Conservation (phyloP, 1,140 invertebrate genomes). For the Ruditapes philippinarum region DNA sequence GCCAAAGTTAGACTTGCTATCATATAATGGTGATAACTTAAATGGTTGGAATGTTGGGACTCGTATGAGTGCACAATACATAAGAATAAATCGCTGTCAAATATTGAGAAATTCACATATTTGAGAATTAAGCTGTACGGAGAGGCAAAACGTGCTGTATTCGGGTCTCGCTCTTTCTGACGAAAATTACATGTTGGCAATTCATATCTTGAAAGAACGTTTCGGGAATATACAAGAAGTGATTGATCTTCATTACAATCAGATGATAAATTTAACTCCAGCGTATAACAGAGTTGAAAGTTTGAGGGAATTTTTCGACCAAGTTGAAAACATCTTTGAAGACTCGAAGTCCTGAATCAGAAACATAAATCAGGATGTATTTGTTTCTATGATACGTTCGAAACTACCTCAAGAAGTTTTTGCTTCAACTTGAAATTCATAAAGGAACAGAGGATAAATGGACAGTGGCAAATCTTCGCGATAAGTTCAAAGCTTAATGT, state of each 20-base stretch:
- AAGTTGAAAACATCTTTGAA: too few species aligned
- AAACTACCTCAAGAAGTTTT: too few species aligned
- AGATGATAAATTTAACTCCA: background rate
- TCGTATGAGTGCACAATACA: slow-evolving; percentile 4
- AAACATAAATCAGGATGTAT: too few species aligned
- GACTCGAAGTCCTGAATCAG: too few species aligned
- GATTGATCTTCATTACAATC: slow-evolving; percentile 10
- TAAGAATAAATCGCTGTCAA: slow-evolving; percentile 11
- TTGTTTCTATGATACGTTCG: too few species aligned
- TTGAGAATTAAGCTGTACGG: background rate
- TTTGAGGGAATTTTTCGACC: background rate
- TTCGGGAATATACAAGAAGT: slow-evolving; percentile 47
- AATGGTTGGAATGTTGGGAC: slow-evolving; percentile 6
- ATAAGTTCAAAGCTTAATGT: too few species aligned
- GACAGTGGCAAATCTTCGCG: too few species aligned
- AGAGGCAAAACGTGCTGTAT: background rate
- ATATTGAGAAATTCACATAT: slow-evolving; percentile 28
- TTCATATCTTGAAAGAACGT: slow-evolving; percentile 35
- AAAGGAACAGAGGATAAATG: too few species aligned
- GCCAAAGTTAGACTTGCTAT: background rate
- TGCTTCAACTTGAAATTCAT: too few species aligned
- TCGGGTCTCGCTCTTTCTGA: slow-evolving; percentile 8
- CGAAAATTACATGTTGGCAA: slow-evolving; percentile 35
- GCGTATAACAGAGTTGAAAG: background rate
- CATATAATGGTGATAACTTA: background rate